These are phyloP conservation scores for Seira ritae DNA, from an alignment of 2,888 invertebrate genomes.

Conservation along the genomic window DNA sequence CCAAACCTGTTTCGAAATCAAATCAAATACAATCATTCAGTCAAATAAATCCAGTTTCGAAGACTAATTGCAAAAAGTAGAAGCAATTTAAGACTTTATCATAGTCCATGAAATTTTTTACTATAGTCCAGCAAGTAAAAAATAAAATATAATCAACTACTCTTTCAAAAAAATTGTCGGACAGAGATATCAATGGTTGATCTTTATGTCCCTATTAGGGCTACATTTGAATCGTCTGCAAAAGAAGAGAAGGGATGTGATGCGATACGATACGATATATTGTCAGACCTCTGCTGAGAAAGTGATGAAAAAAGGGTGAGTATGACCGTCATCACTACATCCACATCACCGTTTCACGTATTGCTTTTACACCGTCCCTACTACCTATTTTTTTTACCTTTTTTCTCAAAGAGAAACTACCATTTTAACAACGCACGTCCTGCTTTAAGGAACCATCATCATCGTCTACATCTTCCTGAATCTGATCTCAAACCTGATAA, in stretches of 20 bases:
- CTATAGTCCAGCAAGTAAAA: too few relatives aligned
- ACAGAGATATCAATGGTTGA: slow-evolving; percentile 45
- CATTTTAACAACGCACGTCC: slow-evolving; percentile 18
- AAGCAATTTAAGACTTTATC: too few relatives aligned
- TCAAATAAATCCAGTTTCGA: too few relatives aligned
- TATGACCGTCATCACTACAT: neutral
- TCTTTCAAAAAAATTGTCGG: slow-evolving; percentile 13
- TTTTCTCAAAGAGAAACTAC: neutral
- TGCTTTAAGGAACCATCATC: neutral
- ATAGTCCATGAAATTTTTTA: too few relatives aligned
- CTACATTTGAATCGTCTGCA: slow-evolving; percentile 34
- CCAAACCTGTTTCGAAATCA: too few relatives aligned
- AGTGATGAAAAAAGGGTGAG: neutral
- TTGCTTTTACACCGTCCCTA: too few relatives aligned
- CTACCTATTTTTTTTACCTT: too few relatives aligned
- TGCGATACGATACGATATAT: neutral
- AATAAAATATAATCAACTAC: too few relatives aligned
- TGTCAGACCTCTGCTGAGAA: slow-evolving; percentile 31
- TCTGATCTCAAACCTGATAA: slow-evolving; percentile 54
- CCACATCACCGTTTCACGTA: too few relatives aligned
- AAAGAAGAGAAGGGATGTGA: neutral
- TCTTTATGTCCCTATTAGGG: slow-evolving; percentile 40
- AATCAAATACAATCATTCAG: too few relatives aligned
- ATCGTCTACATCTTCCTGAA: neutral
- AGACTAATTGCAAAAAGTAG: too few relatives aligned